A percentile compares a stretch with the other conserved stretches of the same genome.
Evolutionary conservation across 2,888 invertebrate genomes (phyloP).

Genomic region (Pterostichus madidus): DNA sequence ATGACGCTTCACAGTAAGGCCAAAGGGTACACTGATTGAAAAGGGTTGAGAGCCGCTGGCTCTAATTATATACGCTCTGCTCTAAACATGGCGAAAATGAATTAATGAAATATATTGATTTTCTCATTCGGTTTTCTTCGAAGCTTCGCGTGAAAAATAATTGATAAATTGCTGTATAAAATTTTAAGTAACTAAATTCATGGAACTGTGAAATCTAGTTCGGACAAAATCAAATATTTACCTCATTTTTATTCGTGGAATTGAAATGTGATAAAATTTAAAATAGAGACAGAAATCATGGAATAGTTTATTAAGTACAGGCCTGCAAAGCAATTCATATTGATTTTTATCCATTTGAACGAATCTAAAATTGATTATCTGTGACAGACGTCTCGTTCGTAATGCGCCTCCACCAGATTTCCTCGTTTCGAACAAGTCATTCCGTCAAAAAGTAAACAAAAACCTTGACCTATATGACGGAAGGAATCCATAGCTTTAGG

Average conservation of each 20-base stretch:
- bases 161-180: background rate
- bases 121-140: conserved; percentile 5
- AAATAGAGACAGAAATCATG: background rate
- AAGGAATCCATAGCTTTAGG: conserved; percentile 18
- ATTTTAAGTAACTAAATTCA: background rate
- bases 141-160: background rate
- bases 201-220: background rate
- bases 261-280: background rate
- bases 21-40: no score
- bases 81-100: conserved; percentile 10
- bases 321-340: background rate
- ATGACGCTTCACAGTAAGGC: no score
- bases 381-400: conserved; percentile 44
- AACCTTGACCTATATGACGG: conserved; percentile 38
- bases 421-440: conserved; percentile 2
- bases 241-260: background rate
- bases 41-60: no score
- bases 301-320: background rate
- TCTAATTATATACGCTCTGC: conserved; percentile 16
- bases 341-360: conserved; percentile 23
- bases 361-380: conserved; percentile 41
- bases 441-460: conserved; percentile 24
- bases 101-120: conserved; percentile 31
- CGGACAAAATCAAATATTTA: background rate
- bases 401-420: conserved; percentile 37